A percentile compares a stretch with the other conserved stretches of the same genome.
Conservation (phyloP, 2,113 vertebrate genomes). For the Bubo scandiacus region DNA sequence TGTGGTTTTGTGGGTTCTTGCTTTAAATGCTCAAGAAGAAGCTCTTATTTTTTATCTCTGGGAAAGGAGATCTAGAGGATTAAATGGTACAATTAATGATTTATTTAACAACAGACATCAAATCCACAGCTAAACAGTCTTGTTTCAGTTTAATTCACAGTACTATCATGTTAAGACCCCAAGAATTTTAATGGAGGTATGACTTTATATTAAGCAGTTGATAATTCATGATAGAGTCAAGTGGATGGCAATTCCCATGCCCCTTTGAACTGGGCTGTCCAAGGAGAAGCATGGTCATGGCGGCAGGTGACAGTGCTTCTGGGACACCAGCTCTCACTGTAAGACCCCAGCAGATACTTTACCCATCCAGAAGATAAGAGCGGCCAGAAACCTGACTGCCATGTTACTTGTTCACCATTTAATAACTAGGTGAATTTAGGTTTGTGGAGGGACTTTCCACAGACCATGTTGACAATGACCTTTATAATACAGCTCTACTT, state of each 20-base stretch:
- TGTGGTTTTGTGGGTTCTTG: neutral
- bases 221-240: neutral
- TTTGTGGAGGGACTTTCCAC: neutral
- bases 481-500: neutral
- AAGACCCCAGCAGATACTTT: neutral
- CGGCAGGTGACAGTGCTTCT: neutral
- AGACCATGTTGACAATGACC: neutral
- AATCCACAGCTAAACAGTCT: neutral
- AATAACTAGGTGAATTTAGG: neutral
- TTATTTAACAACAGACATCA: neutral
- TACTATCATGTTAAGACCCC: neutral
- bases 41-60: neutral
- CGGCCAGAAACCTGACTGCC: neutral
- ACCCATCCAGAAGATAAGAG: neutral
- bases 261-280: neutral
- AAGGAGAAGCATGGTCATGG: fast-evolving
- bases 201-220: neutral
- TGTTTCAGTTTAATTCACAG: neutral
- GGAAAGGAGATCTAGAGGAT: neutral
- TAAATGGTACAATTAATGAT: neutral
- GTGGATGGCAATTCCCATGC: neutral
- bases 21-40: neutral
- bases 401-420: neutral
- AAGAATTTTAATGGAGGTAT: neutral
- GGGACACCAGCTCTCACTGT: neutral